Evolutionary conservation across 2,888 invertebrate species (phyloP), one percentile per base, ranked within the genome.

Genomic region (Maniola hyperantus): DNA sequence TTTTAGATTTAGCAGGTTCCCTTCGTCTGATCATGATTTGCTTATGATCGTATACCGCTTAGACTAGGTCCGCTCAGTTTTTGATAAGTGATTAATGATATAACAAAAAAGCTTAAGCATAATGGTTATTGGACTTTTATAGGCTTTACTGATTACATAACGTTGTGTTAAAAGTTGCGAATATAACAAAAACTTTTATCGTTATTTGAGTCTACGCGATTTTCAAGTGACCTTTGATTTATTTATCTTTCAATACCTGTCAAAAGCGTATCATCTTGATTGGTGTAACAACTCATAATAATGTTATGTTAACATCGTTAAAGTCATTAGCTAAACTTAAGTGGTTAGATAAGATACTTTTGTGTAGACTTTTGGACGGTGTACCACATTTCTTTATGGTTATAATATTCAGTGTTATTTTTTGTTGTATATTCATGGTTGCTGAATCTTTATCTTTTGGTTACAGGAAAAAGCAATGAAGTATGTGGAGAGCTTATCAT

Each of bases 381-480:
- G n/a, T 44, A 44, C n/a, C 44, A 44, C n/a, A 36, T 44, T 44
- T 44, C 44, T 13, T n/a, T 5, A 15, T 15, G 5, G 36, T 36
- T 13, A n/a, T 33, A 1, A 10, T 54, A 15, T 51, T 13, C 13
- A 26, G 5, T 33, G 6, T 13, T 11, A 6, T 33, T 18, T 5
- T 4, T 5, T 20, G 26, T 51, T 2, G n/a, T 8, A 8, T n/a
- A n/a, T 54, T 15, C 15, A 5, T n/a, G 13, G 36, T 39, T 79
- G 77, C 77, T 78, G 83, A 82, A 78, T 76, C 61, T 62, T 68
- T 79, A 65, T 82, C 69, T 87, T 89, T 91, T 89, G 83, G 79
- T 93, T 93, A 79, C 91, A 96, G 96, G 96, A 96, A 93, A 93
- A 95, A 75, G 95, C 96, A 57, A 87, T 96, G 76, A 94, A 94